These are phyloP conservation scores for Ichneumoninae sp. DNA, from an alignment of 2,888 invertebrate species.

Conservation along the genomic window DNA sequence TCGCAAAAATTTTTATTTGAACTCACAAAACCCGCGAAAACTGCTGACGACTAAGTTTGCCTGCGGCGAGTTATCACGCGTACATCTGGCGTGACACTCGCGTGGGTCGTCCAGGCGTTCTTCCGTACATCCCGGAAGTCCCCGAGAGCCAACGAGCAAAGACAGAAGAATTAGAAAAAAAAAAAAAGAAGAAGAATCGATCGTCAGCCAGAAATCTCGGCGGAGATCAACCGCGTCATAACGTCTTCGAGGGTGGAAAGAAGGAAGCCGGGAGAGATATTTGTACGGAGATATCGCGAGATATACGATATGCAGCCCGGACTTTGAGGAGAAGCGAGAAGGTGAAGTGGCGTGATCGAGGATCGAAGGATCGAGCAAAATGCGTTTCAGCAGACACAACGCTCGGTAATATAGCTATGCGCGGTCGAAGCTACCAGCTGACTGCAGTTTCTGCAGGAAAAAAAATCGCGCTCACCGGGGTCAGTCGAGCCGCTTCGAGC, in stretches of 20 bases:
- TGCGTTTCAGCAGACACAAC: conserved; percentile 1
- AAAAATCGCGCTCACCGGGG: conserved; percentile 2
- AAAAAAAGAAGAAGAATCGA: not conserved
- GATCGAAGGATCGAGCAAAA: conserved; percentile 35
- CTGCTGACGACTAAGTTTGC: not conserved
- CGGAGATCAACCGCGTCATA: not conserved
- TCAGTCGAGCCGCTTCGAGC: not conserved
- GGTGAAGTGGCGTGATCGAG: conserved; percentile 25
- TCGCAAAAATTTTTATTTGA: not conserved
- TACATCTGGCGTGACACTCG: not conserved
- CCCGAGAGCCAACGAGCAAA: not conserved
- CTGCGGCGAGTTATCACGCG: not conserved
- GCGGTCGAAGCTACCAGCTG: conserved; percentile 15
- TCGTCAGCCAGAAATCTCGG: conserved; percentile 8
- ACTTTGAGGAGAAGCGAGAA: conserved; percentile 2
- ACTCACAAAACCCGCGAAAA: not conserved
- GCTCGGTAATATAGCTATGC: not conserved
- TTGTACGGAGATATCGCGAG: conserved; percentile 22
- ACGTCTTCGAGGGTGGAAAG: not conserved
- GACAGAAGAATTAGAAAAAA: not conserved
- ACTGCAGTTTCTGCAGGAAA: not conserved
- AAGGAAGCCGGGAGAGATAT: not conserved
- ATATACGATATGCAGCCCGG: not conserved
- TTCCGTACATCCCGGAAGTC: not conserved
- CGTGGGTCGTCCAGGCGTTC: not conserved